Evolutionary conservation across 2,113 vertebrate genomes (phyloP), one percentile per base, ranked within the genome.

Genomic region (Murina feae): DNA sequence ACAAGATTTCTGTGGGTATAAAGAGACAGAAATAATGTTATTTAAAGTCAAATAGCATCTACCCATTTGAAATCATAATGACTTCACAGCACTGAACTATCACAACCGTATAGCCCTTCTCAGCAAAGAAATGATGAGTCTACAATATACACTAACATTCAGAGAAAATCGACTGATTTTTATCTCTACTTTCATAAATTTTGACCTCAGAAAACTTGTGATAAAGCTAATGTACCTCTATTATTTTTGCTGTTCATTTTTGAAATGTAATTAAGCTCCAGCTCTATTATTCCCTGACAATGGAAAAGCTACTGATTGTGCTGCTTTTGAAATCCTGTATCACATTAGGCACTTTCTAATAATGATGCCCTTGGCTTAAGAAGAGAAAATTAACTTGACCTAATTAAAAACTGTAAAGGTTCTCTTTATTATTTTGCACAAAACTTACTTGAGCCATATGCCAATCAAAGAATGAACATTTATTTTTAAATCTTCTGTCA

Each of bases 331-430:
- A 97, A 96, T 94, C 92, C 9, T 55, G 30, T 75, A 94, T 53
- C 9, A 91, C 79, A 93, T 71, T 93, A 63, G 89, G 89, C 68
- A 8, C 79, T 97, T 97, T 95, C 51, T 95, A 94, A 86, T 96
- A 96, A 96, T 83, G 75, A 95, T 35, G 92, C 80, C 51, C n/a
- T 91, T 94, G 86, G 47, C 47, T 95, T 97, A 92, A 96, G 94
- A 97, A 51, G 35, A 94, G 55, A 97, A 96, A 97, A 97, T 97
- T 97, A 60, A 93, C 87, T 97, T 96, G 96, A 96, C 39, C 71
- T 55, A 97, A 96, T 97, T 97, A 97, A 76, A 90, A 95, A 94
- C 86, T 81, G 53, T 95, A 69, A 95, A 93, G 89, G 94, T 91
- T 86, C 21, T 96, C 58, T 95, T 49, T 75, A 96, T 90, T 97